These are phyloP conservation scores for Tyto alba DNA, from an alignment of 2,113 vertebrate genomes.

Conservation along the genomic window DNA sequence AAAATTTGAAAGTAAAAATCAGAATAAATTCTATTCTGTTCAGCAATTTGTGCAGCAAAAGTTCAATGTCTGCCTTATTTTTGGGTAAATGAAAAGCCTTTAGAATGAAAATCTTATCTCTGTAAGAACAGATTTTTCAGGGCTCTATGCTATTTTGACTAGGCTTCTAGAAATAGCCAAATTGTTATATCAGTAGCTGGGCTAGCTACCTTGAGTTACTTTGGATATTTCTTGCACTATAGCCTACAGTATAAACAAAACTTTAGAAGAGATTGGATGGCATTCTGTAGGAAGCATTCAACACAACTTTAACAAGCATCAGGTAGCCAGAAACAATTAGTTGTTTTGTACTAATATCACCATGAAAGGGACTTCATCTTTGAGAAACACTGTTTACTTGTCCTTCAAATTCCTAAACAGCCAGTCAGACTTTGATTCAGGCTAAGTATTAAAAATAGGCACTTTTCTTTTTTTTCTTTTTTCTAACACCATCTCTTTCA, in stretches of 20 bases:
- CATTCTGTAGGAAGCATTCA: background rate
- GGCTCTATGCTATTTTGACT: background rate
- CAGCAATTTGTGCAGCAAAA: background rate
- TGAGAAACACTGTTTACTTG: background rate
- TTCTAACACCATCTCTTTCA: background rate
- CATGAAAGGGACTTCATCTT: background rate
- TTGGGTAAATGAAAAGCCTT: background rate
- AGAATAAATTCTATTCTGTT: background rate
- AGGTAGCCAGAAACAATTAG: background rate
- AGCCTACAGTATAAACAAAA: background rate
- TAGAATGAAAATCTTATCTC: background rate
- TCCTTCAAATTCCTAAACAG: background rate
- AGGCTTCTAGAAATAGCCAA: background rate
- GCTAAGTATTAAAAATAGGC: background rate
- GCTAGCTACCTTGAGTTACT: background rate
- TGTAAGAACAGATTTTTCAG: background rate
- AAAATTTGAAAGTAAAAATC: background rate
- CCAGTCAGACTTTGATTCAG: background rate
- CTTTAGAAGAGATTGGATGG: background rate
- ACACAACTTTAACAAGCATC: background rate
- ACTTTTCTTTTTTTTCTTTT: background rate
- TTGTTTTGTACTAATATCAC: background rate
- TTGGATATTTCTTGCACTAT: background rate
- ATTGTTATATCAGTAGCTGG: background rate
- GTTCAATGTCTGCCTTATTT: background rate